Evolutionary conservation across 1,140 invertebrate species (phyloP).

Genomic region (Drosophila eugracilis): DNA sequence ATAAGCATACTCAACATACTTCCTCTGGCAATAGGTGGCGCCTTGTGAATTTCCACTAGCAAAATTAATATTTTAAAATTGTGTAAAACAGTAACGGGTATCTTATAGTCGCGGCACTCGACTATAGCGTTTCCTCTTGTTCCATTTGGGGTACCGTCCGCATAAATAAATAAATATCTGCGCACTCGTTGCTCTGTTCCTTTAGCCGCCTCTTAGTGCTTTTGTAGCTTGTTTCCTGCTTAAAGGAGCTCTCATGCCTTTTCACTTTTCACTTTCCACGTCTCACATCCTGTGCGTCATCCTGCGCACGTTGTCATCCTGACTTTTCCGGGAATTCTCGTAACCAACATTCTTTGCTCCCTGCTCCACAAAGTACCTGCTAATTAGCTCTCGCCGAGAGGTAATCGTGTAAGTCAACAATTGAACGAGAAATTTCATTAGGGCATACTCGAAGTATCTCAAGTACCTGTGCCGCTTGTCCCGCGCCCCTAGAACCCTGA

Average conservation of each 20-base stretch:
- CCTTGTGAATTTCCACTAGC: too few relatives aligned
- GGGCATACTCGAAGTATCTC: conserved; percentile 1
- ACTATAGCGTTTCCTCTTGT: too few relatives aligned
- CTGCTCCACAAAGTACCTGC: conserved; percentile 2
- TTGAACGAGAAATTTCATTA: conserved; percentile 55
- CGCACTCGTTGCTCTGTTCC: conserved; percentile 16
- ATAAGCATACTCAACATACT: too few relatives aligned
- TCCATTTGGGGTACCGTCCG: conserved; percentile 41
- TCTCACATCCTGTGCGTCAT: background rate
- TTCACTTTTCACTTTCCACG: conserved; percentile 11
- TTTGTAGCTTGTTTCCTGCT: conserved; percentile 45
- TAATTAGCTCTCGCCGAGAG: conserved; percentile 45
- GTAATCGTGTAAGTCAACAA: conserved; percentile 72
- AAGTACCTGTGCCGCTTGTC: conserved; percentile 7
- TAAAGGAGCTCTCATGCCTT: conserved; percentile 39
- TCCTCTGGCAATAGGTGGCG: too few relatives aligned
- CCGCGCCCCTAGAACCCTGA: background rate
- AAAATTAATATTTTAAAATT: too few relatives aligned
- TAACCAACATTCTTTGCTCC: background rate
- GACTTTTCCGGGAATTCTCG: too few relatives aligned
- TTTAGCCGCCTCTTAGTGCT: background rate
- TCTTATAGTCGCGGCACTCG: too few relatives aligned
- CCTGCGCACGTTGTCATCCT: conserved; percentile 22
- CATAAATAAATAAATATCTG: conserved; percentile 65
- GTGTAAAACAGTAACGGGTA: too few relatives aligned